phyloP scores from a whole-genome alignment of 2,888 invertebrate genomes.

The Dinocampus coccinellae region DNA sequence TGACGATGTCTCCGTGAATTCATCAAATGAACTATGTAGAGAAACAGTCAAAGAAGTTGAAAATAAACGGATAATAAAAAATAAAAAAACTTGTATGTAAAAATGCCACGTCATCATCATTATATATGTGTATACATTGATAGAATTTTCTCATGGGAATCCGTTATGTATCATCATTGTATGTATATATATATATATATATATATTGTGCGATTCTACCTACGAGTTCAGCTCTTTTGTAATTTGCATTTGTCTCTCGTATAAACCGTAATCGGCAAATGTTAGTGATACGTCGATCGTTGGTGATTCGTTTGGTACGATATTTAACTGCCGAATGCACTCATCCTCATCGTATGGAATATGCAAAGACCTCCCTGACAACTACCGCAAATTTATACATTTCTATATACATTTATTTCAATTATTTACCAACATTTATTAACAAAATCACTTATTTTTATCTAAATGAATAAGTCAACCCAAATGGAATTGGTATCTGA shows the following conservation, averaged over 20 bases:
- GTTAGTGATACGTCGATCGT: constrained; percentile 41
- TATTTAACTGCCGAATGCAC: constrained; percentile 54
- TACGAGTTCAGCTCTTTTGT: constrained; percentile 40
- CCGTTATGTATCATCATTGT: constrained; percentile 12
- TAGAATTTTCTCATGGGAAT: constrained; percentile 44
- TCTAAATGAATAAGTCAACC: constrained; percentile 23
- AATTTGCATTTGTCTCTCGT: constrained; percentile 48
- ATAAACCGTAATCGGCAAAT: constrained; percentile 42
- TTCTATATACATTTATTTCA: constrained; percentile 4
- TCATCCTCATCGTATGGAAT: constrained; percentile 42
- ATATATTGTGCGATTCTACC: constrained; percentile 31
- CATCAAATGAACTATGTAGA: constrained; percentile 24
- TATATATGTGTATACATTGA: neutral
- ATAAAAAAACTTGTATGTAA: constrained; percentile 7
- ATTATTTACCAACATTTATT: neutral
- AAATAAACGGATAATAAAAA: too few relatives aligned
- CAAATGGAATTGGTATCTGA: constrained; percentile 26
- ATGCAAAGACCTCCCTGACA: constrained; percentile 45
- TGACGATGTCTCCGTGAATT: constrained; percentile 27
- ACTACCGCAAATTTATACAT: neutral
- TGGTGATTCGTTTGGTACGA: constrained; percentile 29
- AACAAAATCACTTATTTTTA: constrained; percentile 10
- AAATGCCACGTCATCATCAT: constrained; percentile 34
- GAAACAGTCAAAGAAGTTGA: neutral
- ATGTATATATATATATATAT: too few relatives aligned